These are phyloP conservation scores for Augochlorella aurata DNA, from an alignment of 2,888 invertebrate genomes.

Conservation along the genomic window DNA sequence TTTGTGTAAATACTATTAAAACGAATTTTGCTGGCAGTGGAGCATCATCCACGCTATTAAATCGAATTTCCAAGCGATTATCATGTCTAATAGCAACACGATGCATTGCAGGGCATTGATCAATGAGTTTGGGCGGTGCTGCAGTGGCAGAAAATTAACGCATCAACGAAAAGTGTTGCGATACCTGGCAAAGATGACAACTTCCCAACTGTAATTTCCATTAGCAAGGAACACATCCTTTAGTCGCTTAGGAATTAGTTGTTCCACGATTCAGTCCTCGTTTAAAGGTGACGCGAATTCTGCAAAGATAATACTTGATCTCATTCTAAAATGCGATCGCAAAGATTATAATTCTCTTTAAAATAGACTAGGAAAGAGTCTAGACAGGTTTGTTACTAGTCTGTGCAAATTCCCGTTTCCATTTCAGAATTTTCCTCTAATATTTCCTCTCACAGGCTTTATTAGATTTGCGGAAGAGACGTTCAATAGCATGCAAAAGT, in stretches of 20 bases:
- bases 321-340: too few relatives aligned
- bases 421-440: neutral
- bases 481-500: neutral
- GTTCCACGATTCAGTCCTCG: too few relatives aligned
- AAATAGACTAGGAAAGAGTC: too few relatives aligned
- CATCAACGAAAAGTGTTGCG: neutral
- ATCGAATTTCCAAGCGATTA: neutral
- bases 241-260: too few relatives aligned
- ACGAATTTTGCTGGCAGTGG: neutral
- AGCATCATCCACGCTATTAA: neutral
- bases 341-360: too few relatives aligned
- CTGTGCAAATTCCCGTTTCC: too few relatives aligned
- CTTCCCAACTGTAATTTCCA: too few relatives aligned
- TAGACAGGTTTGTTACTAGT: too few relatives aligned
- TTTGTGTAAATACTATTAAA: neutral
- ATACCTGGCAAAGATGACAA: too few relatives aligned
- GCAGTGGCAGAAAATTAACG: neutral
- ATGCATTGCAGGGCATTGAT: neutral
- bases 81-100: neutral
- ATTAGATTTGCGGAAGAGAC: neutral
- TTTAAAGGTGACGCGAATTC: too few relatives aligned
- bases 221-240: too few relatives aligned
- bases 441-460: neutral
- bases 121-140: neutral
- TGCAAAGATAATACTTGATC: too few relatives aligned